Conservation (phyloP, 2,797 vertebrate genomes). For the Craterocephalus amniculus region DNA sequence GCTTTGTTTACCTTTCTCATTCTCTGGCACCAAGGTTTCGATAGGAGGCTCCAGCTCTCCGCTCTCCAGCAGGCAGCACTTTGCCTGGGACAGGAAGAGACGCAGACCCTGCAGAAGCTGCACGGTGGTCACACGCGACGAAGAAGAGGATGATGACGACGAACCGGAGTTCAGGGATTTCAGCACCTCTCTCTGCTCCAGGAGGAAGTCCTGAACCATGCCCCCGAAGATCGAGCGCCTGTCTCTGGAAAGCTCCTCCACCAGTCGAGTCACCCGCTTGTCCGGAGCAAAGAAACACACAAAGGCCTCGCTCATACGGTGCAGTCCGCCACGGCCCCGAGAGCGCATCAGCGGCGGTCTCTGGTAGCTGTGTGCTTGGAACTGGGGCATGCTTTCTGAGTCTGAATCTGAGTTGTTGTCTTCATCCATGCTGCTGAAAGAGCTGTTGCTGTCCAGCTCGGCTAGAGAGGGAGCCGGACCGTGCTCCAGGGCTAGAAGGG, state of each 20-base stretch:
- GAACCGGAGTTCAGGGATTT: slow-evolving; percentile 57
- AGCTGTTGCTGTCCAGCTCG: slow-evolving; percentile 88
- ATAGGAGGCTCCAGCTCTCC: slow-evolving; percentile 87
- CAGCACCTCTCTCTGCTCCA: slow-evolving; percentile 76
- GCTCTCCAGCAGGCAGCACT: slow-evolving; percentile 81
- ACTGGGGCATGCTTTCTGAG: slow-evolving; percentile 54
- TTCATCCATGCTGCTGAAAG: slow-evolving; percentile 90
- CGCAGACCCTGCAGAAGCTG: slow-evolving; percentile 84
- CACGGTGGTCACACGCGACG: slow-evolving; percentile 53
- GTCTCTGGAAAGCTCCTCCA: slow-evolving; percentile 83
- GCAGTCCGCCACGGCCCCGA: slow-evolving; percentile 78
- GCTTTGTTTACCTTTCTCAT: slow-evolving; percentile 84
- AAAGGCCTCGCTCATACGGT: slow-evolving; percentile 89
- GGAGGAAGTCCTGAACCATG: slow-evolving; percentile 86
- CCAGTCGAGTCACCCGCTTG: slow-evolving; percentile 83
- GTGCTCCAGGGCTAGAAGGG: slow-evolving; percentile 75
- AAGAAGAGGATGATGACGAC: slow-evolving; percentile 33
- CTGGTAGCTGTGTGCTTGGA: slow-evolving; percentile 29
- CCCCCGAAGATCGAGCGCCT: slow-evolving; percentile 83
- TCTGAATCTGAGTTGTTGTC: slow-evolving; percentile 70
- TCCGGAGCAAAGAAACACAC: slow-evolving; percentile 89
- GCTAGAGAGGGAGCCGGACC: slow-evolving; percentile 84
- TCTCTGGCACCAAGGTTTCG: slow-evolving; percentile 86
- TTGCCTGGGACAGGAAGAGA: slow-evolving; percentile 86
- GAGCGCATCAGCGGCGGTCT: slow-evolving; percentile 74